phyloP scores from a whole-genome alignment of 2,113 vertebrate genomes.

The Pelvicachromis taeniatus region DNA sequence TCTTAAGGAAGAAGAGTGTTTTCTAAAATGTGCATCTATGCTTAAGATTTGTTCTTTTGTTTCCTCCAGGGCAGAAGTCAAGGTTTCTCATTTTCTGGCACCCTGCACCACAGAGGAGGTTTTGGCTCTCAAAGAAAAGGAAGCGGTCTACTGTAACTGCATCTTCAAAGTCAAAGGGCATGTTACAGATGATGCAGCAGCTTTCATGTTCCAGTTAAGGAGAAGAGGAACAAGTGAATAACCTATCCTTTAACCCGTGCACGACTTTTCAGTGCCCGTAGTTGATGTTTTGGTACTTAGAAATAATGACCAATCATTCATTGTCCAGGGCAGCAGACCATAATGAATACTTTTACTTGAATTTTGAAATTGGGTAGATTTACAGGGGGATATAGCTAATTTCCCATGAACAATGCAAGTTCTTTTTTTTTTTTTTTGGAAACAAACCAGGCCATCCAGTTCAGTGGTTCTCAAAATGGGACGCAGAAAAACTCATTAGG shows the following conservation, averaged over 20 bases:
- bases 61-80: conserved; percentile 48
- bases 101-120: conserved; percentile 45
- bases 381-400: conserved; percentile 26
- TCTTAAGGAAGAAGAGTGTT: neutral
- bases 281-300: conserved; percentile 41
- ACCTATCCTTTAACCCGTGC: conserved; percentile 59
- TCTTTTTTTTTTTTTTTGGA: conserved; percentile 17
- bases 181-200: conserved; percentile 55
- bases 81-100: conserved; percentile 55
- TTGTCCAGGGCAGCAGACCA: conserved; percentile 7
- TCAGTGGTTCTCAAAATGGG: conserved; percentile 81
- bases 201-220: conserved; percentile 73
- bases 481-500: conserved; percentile 65
- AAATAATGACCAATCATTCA: conserved; percentile 38
- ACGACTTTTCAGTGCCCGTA: conserved; percentile 38
- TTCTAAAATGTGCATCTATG: neutral
- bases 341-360: conserved; percentile 28
- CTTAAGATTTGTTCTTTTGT: conserved; percentile 47
- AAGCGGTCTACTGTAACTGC: conserved; percentile 56
- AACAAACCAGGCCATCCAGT: conserved; percentile 87
- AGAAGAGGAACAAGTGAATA: conserved; percentile 66
- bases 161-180: conserved; percentile 51
- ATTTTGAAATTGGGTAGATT: conserved; percentile 28
- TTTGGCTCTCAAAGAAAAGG: conserved; percentile 70
- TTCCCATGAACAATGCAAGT: conserved; percentile 41